Evolutionary conservation across 2,888 invertebrate species (phyloP).

Genomic region (Ischnura elegans): DNA sequence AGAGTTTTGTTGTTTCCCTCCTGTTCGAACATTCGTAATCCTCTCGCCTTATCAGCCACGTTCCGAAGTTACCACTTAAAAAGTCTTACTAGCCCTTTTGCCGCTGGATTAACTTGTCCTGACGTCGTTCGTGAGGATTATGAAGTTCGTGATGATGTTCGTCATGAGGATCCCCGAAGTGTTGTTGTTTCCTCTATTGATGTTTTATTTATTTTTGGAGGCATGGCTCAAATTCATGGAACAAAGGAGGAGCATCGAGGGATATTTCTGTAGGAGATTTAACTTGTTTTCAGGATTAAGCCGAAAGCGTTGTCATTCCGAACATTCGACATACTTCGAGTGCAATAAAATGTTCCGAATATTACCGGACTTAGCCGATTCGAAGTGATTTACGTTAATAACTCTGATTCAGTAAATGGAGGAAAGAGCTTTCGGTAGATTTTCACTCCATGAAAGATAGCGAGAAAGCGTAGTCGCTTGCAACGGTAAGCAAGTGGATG

Average conservation of each 20-base stretch:
- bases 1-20: slow-evolving; percentile 3
- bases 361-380: background rate
- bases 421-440: background rate
- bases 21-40: slow-evolving; percentile 40
- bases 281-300: background rate
- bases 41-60: background rate
- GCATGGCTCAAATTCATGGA: background rate
- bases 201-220: background rate
- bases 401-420: background rate
- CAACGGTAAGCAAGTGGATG: background rate
- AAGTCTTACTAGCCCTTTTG: slow-evolving; percentile 25
- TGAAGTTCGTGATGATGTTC: background rate
- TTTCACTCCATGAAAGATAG: background rate
- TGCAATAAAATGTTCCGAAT: background rate
- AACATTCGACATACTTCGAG: background rate
- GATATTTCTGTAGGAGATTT: background rate
- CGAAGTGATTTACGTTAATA: background rate
- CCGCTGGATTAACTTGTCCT: slow-evolving; percentile 1
- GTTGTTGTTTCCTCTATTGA: background rate
- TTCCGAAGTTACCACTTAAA: slow-evolving; percentile 38
- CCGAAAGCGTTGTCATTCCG: background rate
- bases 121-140: slow-evolving; percentile 19
- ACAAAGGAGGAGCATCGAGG: slow-evolving; percentile 13
- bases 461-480: background rate
- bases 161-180: background rate